Percentiles rank a stretch among this genome's conserved stretches.
Conservation (phyloP, 2,113 vertebrate species). For the Coracopsis vasa region DNA sequence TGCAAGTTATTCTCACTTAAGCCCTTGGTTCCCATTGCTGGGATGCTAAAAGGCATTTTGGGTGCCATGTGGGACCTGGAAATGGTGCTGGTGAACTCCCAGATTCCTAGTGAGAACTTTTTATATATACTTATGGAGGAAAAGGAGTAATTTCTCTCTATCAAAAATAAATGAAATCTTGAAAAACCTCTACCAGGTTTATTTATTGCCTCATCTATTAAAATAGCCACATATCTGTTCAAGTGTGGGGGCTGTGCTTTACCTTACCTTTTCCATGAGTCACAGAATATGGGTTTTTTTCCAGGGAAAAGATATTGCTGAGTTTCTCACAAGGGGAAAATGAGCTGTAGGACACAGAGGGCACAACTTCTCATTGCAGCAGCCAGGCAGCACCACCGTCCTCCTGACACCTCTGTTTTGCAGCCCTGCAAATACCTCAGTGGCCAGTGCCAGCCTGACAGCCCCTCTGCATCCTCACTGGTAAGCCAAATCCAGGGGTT, state of each 20-base stretch:
- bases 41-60: not conserved
- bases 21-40: not conserved
- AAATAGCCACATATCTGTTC: constrained; percentile 26
- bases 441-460: not conserved
- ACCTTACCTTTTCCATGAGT: not conserved
- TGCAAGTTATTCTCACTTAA: not conserved
- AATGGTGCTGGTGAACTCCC: not conserved
- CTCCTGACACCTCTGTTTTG: rapidly evolving
- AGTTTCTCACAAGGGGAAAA: not conserved
- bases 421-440: not conserved
- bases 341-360: not conserved
- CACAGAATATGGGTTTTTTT: not conserved
- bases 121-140: not conserved
- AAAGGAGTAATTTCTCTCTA: constrained; percentile 23
- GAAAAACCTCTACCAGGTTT: constrained; percentile 25
- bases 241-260: not conserved
- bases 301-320: not conserved
- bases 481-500: rapidly evolving
- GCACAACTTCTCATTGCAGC: not conserved
- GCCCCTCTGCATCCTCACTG: not conserved
- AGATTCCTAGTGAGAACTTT: not conserved
- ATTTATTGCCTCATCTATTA: constrained; percentile 57
- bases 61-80: not conserved
- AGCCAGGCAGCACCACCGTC: not conserved
- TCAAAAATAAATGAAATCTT: constrained; percentile 52